Percentiles rank a stretch among this genome's conserved stretches.
Conservation (phyloP, 2,888 invertebrate genomes). For the Meloe dianella region DNA sequence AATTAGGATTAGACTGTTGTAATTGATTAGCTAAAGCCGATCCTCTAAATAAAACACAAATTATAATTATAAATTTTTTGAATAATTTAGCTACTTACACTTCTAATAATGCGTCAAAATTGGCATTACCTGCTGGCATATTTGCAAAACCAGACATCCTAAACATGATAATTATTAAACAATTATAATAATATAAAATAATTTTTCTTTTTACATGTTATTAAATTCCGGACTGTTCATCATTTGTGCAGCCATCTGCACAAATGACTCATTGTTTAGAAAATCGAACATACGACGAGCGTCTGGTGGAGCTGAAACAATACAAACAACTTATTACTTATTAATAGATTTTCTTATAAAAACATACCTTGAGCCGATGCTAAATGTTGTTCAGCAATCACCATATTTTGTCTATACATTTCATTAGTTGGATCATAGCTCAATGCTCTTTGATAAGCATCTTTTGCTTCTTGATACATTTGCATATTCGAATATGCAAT, state of each 20-base stretch:
- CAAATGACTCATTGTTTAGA: conserved; percentile 80
- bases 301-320: no score
- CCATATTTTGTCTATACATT: conserved; percentile 85
- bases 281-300: conserved; percentile 63
- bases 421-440: conserved; percentile 92
- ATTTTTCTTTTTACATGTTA: conserved; percentile 65
- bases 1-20: conserved; percentile 80
- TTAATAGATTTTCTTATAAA: no score
- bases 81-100: conserved; percentile 44
- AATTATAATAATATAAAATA: conserved; percentile 11
- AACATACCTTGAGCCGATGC: neutral
- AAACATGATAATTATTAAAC: conserved; percentile 17
- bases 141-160: conserved; percentile 56
- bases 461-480: conserved; percentile 81
- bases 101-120: conserved; percentile 52
- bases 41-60: conserved; percentile 56
- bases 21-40: conserved; percentile 84
- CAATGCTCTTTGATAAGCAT: conserved; percentile 86
- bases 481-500: conserved; percentile 85
- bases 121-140: conserved; percentile 47
- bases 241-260: conserved; percentile 86
- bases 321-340: no score
- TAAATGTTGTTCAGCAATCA: conserved; percentile 75
- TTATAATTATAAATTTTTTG: neutral
- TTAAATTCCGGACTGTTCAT: conserved; percentile 85